A percentile compares a stretch with the other conserved stretches of the same genome.
phyloP scores from a whole-genome alignment of 2,888 invertebrate genomes.

The Nezara viridula region DNA sequence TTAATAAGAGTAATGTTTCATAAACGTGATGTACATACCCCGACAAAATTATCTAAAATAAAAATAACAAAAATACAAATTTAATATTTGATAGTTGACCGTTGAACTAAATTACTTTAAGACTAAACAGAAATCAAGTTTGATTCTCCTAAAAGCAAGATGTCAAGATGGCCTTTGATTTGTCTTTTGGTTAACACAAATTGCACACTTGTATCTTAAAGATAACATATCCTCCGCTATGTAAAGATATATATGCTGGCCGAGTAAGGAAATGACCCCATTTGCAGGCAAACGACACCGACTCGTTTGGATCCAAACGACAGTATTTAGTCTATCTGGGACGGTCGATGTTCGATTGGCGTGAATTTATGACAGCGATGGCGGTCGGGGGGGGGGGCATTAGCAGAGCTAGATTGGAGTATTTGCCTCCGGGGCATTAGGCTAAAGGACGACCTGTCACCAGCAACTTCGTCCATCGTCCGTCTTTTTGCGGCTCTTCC shows the following conservation, averaged over 20 bases:
- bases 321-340: not conserved
- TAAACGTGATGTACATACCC: no score
- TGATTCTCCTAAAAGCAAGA: no score
- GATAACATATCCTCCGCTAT: not conserved
- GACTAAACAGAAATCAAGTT: no score
- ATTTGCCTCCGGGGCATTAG: not conserved
- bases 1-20: no score
- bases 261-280: not conserved
- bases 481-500: not conserved
- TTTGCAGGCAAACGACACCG: not conserved
- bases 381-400: not conserved
- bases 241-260: not conserved
- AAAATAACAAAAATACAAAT: no score
- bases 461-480: not conserved
- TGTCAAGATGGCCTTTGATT: no score
- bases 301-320: not conserved
- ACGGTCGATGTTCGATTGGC: slow-evolving; percentile 11
- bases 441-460: not conserved
- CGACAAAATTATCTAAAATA: no score
- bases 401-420: not conserved
- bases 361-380: not conserved
- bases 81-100: no score
- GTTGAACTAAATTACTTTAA: no score
- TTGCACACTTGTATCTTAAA: no score
- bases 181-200: no score